Percentiles rank a stretch among this genome's conserved stretches.
phyloP scores from a whole-genome alignment of 2,888 invertebrate genomes.

The Eulithis prunata region DNA sequence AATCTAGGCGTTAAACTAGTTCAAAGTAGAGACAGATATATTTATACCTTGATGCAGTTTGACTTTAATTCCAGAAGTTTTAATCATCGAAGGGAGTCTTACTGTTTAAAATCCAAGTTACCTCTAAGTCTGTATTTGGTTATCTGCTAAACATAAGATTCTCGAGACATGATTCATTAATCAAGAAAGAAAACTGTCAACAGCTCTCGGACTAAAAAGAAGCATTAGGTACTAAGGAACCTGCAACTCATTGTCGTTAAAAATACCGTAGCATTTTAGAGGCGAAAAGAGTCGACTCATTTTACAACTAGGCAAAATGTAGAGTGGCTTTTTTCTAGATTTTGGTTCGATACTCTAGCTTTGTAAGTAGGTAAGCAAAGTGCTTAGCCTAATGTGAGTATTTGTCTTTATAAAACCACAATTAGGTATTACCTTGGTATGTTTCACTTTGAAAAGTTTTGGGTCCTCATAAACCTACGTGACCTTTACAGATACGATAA shows the following conservation, averaged over 20 bases:
- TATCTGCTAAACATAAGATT: not conserved
- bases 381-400: too few species aligned
- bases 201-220: constrained; percentile 18
- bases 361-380: too few species aligned
- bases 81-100: not conserved
- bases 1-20: too few species aligned
- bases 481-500: too few species aligned
- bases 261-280: constrained; percentile 30
- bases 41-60: too few species aligned
- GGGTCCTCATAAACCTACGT: too few species aligned
- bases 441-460: too few species aligned
- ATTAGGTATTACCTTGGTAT: too few species aligned
- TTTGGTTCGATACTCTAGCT: not conserved
- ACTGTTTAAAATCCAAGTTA: not conserved
- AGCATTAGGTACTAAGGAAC: constrained; percentile 43
- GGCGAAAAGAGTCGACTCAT: constrained; percentile 35
- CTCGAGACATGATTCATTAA: not conserved
- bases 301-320: constrained; percentile 20
- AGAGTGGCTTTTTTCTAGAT: constrained; percentile 7
- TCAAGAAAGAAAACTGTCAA: not conserved
- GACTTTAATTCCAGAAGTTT: too few species aligned
- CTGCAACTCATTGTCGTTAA: constrained; percentile 58
- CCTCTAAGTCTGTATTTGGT: not conserved
- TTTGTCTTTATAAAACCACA: too few species aligned
- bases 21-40: too few species aligned